Evolutionary conservation across 2,797 vertebrate species (phyloP).

Genomic region (Phrynocephalus guinanensis): DNA sequence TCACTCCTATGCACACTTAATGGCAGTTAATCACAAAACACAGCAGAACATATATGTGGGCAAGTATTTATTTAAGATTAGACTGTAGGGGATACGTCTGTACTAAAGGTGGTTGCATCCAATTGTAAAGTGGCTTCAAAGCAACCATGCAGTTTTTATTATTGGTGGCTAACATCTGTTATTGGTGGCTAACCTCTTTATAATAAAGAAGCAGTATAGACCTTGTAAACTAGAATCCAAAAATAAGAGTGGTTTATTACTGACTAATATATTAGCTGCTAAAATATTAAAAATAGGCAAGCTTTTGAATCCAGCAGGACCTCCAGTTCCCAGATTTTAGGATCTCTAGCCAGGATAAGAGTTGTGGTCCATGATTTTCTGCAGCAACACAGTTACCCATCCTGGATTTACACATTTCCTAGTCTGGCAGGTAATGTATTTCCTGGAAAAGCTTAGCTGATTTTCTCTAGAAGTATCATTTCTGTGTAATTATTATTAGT

Average conservation of each 20-base stretch:
- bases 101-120: not conserved
- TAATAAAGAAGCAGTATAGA: no score
- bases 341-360: not conserved
- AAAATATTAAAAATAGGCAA: no score
- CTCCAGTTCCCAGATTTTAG: no score
- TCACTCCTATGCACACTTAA: not conserved
- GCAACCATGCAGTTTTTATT: not conserved
- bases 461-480: not conserved
- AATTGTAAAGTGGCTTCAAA: not conserved
- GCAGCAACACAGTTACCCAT: no score
- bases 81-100: not conserved
- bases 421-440: not conserved
- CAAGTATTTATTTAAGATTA: not conserved
- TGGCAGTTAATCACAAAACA: not conserved
- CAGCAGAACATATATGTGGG: not conserved
- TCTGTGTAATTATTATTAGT: not conserved
- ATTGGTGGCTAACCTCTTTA: not conserved
- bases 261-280: no score
- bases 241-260: no score
- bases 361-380: not conserved
- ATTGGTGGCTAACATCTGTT: not conserved
- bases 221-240: no score
- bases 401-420: not conserved
- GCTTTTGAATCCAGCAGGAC: no score
- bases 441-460: not conserved